These are phyloP conservation scores for Actenoides lindsayi DNA, from an alignment of 2,113 vertebrate genomes.

Conservation along the genomic window DNA sequence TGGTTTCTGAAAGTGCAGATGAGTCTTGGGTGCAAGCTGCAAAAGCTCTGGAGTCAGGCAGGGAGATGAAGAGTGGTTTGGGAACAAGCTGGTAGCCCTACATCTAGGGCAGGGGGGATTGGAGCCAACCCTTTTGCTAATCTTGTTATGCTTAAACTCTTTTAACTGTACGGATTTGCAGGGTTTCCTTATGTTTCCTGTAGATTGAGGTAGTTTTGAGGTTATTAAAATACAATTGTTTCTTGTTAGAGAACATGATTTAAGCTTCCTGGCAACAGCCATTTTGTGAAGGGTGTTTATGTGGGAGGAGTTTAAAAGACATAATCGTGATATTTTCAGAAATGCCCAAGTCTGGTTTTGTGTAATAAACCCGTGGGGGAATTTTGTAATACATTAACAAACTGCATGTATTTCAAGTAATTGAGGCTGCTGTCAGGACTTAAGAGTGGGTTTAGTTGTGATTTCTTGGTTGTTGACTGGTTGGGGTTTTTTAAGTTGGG, in stretches of 20 bases:
- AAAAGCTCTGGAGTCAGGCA: neutral
- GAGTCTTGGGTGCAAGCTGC: neutral
- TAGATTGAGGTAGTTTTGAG: slow-evolving; percentile 15
- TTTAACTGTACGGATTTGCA: neutral
- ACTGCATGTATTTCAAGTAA: neutral
- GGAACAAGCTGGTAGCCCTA: neutral
- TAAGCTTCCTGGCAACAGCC: slow-evolving; percentile 25
- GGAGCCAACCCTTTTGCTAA: neutral
- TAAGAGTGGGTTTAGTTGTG: neutral
- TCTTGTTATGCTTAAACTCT: neutral
- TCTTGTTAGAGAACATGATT: slow-evolving; percentile 17
- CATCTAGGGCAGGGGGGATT: neutral
- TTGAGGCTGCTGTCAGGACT: neutral
- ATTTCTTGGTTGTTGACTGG: neutral
- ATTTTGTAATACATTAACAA: neutral
- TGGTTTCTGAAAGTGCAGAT: neutral
- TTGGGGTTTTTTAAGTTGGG: neutral
- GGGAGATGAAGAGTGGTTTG: neutral
- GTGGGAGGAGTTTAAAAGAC: neutral
- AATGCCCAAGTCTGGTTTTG: neutral
- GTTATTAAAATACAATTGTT: slow-evolving; percentile 40
- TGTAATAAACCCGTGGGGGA: neutral
- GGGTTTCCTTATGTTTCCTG: slow-evolving; percentile 58
- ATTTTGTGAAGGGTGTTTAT: neutral
- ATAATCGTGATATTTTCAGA: neutral